Conservation (phyloP, 2,888 invertebrate genomes). For the Acronicta psi region DNA sequence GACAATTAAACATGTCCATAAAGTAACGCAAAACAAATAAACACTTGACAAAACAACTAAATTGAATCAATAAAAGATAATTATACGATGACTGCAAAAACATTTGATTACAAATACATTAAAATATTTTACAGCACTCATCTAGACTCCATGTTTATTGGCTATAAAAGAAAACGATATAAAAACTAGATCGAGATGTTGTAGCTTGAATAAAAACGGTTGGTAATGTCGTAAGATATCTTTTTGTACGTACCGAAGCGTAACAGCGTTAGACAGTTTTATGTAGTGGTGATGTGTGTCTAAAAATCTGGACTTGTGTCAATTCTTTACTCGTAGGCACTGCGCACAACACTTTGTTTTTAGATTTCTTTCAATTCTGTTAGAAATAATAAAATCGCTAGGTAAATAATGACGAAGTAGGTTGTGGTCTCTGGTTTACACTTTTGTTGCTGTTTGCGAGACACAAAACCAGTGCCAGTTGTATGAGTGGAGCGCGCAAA, state of each 20-base stretch:
- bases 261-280: too few species aligned
- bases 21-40: constrained; percentile 12
- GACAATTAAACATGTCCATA: constrained; percentile 2
- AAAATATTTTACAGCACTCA: constrained; percentile 16
- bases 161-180: constrained; percentile 12
- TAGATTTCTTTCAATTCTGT: too few species aligned
- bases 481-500: constrained; percentile 37
- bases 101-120: constrained; percentile 9
- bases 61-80: constrained; percentile 25
- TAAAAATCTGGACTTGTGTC: too few species aligned
- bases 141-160: constrained; percentile 17
- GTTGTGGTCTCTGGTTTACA: background rate
- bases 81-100: constrained; percentile 23
- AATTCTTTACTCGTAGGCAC: too few species aligned
- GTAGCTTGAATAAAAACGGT: constrained; percentile 38
- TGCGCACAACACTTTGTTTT: too few species aligned
- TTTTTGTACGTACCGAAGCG: too few species aligned
- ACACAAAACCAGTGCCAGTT: constrained; percentile 7
- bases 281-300: too few species aligned
- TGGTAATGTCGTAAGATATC: too few species aligned
- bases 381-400: too few species aligned
- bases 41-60: constrained; percentile 13
- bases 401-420: background rate
- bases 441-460: background rate
- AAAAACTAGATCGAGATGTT: constrained; percentile 32